phyloP scores from a whole-genome alignment of 2,113 vertebrate species.

The Chunga burmeisteri region DNA sequence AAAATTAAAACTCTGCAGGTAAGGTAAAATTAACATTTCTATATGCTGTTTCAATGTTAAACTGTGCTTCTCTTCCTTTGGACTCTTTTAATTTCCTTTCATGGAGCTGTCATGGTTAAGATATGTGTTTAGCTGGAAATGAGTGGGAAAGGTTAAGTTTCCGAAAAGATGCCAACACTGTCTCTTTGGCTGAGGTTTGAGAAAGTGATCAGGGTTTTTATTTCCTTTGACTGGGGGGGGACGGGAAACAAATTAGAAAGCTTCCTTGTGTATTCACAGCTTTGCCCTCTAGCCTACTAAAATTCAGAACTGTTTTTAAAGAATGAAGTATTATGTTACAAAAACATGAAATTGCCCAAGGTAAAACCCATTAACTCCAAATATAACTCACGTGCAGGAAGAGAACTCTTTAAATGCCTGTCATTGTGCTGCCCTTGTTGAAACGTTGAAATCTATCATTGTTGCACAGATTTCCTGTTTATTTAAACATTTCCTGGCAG shows the following conservation, averaged over 20 bases:
- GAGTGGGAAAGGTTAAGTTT: not conserved
- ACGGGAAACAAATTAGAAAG: not conserved
- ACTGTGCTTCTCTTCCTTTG: not conserved
- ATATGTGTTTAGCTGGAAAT: not conserved
- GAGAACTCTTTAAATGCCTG: slow-evolving; percentile 55
- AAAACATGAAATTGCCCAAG: slow-evolving; percentile 52
- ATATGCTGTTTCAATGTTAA: not conserved
- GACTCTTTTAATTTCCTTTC: not conserved
- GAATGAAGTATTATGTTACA: slow-evolving; percentile 33
- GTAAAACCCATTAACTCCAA: slow-evolving; percentile 65
- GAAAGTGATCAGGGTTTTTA: slow-evolving; percentile 20
- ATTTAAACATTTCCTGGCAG: slow-evolving; percentile 73
- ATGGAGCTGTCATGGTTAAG: not conserved
- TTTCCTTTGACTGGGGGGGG: not conserved
- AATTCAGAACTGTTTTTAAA: slow-evolving; percentile 35
- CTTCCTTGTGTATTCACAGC: slow-evolving; percentile 6
- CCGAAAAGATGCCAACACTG: not conserved
- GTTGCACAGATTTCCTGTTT: slow-evolving; percentile 77
- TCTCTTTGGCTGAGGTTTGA: not conserved
- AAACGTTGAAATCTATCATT: slow-evolving; percentile 69
- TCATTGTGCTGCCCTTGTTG: slow-evolving; percentile 60
- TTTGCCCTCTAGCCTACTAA: slow-evolving; percentile 35
- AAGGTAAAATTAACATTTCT: not conserved
- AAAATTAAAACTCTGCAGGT: not conserved
- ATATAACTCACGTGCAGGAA: slow-evolving; percentile 60